phyloP scores from a whole-genome alignment of 1,140 invertebrate genomes.

The Drosophila leontia region DNA sequence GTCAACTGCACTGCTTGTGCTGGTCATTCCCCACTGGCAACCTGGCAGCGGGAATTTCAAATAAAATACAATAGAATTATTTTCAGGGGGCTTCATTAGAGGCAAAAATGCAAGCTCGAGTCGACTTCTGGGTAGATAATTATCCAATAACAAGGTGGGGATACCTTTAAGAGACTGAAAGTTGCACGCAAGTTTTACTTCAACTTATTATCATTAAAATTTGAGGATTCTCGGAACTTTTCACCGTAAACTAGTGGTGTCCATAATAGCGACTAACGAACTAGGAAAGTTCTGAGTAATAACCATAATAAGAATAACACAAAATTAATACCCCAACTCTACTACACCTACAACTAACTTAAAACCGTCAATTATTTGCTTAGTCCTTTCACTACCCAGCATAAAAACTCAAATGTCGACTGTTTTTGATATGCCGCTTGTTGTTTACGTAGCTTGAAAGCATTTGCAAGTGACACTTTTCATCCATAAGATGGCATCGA shows the following conservation, averaged over 20 bases:
- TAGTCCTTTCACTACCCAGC: slow-evolving; percentile 1
- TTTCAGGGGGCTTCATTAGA: neutral
- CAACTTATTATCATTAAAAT: neutral
- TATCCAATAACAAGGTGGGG: neutral
- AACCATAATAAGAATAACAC: neutral
- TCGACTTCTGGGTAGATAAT: neutral
- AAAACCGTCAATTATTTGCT: slow-evolving; percentile 1
- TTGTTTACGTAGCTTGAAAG: slow-evolving; percentile 20
- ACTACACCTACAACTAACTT: neutral
- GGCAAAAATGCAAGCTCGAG: slow-evolving; percentile 1
- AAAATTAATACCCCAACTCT: neutral
- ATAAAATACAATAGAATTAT: neutral
- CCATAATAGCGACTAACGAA: too few species aligned
- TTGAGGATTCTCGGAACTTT: neutral
- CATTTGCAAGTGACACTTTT: slow-evolving; percentile 35
- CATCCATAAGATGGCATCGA: slow-evolving; percentile 33
- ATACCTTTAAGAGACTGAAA: neutral
- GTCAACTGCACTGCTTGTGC: slow-evolving; percentile 6
- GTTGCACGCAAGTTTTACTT: neutral
- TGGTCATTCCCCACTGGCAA: neutral
- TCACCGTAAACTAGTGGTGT: neutral
- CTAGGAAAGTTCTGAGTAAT: neutral
- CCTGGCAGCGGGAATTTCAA: slow-evolving; percentile 3
- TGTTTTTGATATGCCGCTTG: slow-evolving; percentile 1
- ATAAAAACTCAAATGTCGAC: slow-evolving; percentile 6